These are phyloP conservation scores for Diglossa cyanea DNA, from an alignment of 2,797 vertebrate species.

Conservation along the genomic window DNA sequence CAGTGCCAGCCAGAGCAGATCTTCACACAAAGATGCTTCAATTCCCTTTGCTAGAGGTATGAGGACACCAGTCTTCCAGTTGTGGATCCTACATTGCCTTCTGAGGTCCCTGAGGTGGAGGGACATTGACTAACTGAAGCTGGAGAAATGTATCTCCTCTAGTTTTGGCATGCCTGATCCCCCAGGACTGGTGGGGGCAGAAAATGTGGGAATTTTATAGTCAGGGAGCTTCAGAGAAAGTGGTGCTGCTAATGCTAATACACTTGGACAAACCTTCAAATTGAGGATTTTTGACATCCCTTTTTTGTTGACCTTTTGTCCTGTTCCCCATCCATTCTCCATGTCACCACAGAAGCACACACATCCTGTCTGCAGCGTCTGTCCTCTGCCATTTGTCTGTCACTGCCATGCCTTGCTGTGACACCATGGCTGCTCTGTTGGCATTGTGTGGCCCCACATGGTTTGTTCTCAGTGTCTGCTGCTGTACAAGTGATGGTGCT, in stretches of 20 bases:
- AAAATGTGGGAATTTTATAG: neutral
- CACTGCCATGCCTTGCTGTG: conserved; percentile 23
- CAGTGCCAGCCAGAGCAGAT: neutral
- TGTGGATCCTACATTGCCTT: neutral
- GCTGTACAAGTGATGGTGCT: neutral
- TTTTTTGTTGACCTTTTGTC: conserved; percentile 60
- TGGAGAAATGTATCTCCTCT: neutral
- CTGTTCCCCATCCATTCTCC: conserved; percentile 35
- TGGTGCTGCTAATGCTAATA: conserved; percentile 58
- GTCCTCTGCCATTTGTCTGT: neutral
- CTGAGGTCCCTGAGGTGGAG: neutral
- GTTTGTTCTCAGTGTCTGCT: conserved; percentile 14
- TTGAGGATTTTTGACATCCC: conserved; percentile 66
- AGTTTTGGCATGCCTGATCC: neutral
- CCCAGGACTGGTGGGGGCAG: neutral
- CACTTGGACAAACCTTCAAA: conserved; percentile 11
- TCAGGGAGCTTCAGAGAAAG: conserved; percentile 39
- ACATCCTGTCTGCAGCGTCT: neutral
- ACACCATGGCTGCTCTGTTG: neutral
- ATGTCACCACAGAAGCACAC: conserved; percentile 7
- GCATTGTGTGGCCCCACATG: neutral
- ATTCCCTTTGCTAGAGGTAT: neutral
- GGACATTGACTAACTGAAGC: neutral
- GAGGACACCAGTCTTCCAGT: neutral
- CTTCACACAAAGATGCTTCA: neutral